Evolutionary conservation across 2,888 invertebrate genomes (phyloP), one percentile per base, ranked within the genome.

Genomic region (Keiferia lycopersicella): DNA sequence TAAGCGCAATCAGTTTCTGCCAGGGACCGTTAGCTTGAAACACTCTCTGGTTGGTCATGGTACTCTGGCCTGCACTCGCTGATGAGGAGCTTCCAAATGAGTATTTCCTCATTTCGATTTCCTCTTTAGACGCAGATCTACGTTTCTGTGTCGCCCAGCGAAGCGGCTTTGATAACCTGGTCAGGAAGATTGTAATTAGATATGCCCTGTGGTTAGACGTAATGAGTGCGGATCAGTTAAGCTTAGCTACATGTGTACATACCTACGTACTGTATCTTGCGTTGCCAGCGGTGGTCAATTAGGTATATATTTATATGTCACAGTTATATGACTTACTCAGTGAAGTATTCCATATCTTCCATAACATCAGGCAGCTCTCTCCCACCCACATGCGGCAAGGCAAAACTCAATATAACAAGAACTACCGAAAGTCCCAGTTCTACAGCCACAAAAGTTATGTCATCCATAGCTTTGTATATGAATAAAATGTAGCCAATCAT

Each of bases 121-220:
- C 90, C 70, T 91, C 90, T 26, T 71, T 69, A 4, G 91, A 88
- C 0, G 89, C 80, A 3, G 83, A 84, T 65, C 73, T 80, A 0
- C 84, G 88, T 73, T 88, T 91, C 68, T 89, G 90, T 4, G 87
- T 80, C 1, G 81, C 87, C 89, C 89, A 90, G 4, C 90, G 87
- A n/a, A 88, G 72, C 1, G 90, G 90, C 71, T 90, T 90, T 18
- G 88, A 78, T 69, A 89, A 78, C 68, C 90, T 90, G 75, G 16
- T n/a, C 26, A 53, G 18, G 51, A 53, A 53, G 14, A 14, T 20
- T 51, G 51, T 53, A 22, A 57, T 57, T 48, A 39, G 11, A 48
- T 59, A 34, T 22, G 39, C 39, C 12, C 18, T 56, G 56, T 26
- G 56, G 56, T 56, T 34, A 26, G 7, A 34, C 56, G 34, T 34